Base-by-base conservation (phyloP, 2,113 vertebrate genomes). In the Chauna torquata region DNA sequence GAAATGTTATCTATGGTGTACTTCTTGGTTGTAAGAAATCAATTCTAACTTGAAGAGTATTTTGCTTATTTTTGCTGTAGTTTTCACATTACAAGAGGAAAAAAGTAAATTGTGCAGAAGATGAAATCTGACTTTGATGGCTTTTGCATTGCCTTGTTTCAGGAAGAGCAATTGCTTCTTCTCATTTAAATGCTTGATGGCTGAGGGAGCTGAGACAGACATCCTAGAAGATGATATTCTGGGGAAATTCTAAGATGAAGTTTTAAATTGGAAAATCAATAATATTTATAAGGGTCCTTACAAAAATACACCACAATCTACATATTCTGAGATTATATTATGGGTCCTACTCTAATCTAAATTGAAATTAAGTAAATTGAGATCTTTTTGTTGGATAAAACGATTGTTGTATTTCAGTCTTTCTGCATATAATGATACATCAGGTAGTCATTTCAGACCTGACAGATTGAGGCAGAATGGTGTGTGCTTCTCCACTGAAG, bases 91-190 rank as follows among this genome's bases (percentile, higher is more conserved):
- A 34, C n/a, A 38, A 20, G 34, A 74, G 32, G 28, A 49, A 66
- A 84, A 84, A 55, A 66, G 45, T 80, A 79, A 85, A 58, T 45
- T 71, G 80, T 45, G 62, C n/a, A 74, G 85, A 86, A 89, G 25
- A 71, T 65, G 52, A 75, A 62, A 44, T 52, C 22, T 94, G 30
- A 44, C 64, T 88, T 25, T 90, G 77, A 71, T 0, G 2, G 55
- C 6, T 30, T 82, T 91, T 92, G 30, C 32, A 62, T 62, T 92
- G 50, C 27, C 32, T 78, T 75, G 32, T 76, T 87, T 89, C 47
- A 59, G 74, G 54, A 55, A 52, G 40, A 42, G 11, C 17, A 66
- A 11, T 50, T 86, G 4, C n/a, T 59, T 28, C 12, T 93, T 93
- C 32, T 11, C 4, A 11, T 69, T 84, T 83, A 82, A 75, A 44